These are phyloP conservation scores for Portunus trituberculatus DNA, from an alignment of 1,140 invertebrate species.

Conservation along the genomic window DNA sequence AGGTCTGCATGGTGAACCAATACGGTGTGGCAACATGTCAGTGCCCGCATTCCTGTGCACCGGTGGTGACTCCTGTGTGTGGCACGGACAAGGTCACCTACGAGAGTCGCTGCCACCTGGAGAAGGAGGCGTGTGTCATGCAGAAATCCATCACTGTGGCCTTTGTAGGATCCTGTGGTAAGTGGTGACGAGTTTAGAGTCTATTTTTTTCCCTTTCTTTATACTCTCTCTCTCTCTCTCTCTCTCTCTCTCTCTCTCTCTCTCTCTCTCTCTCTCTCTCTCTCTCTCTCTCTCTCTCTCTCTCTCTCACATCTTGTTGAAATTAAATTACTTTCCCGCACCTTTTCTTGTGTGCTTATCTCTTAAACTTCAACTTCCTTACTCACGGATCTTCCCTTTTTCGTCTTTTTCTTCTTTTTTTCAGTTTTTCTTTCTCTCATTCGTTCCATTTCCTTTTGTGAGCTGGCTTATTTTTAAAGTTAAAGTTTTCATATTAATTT, in stretches of 20 bases:
- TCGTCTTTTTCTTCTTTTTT: too few species aligned
- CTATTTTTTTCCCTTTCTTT: too few species aligned
- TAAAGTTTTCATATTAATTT: too few species aligned
- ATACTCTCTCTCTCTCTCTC: background rate
- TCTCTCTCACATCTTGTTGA: too few species aligned
- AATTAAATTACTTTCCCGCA: too few species aligned
- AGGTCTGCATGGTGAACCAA: constrained; percentile 91
- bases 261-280: too few species aligned
- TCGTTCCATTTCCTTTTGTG: background rate
- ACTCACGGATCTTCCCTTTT: too few species aligned
- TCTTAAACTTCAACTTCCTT: too few species aligned
- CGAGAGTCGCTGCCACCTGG: constrained; percentile 86
- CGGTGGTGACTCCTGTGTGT: constrained; percentile 87
- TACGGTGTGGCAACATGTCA: constrained; percentile 90
- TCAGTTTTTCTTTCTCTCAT: too few species aligned
- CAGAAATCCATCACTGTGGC: constrained; percentile 86
- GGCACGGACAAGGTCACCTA: constrained; percentile 86
- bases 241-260: too few species aligned
- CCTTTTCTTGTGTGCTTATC: too few species aligned
- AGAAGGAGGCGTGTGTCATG: constrained; percentile 86
- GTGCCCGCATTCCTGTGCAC: constrained; percentile 88
- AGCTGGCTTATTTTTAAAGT: too few species aligned
- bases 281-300: background rate
- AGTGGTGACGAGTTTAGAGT: constrained; percentile 72
- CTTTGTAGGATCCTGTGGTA: constrained; percentile 90